Conservation (phyloP, 2,113 vertebrate genomes). For the Alligator sinensis region DNA sequence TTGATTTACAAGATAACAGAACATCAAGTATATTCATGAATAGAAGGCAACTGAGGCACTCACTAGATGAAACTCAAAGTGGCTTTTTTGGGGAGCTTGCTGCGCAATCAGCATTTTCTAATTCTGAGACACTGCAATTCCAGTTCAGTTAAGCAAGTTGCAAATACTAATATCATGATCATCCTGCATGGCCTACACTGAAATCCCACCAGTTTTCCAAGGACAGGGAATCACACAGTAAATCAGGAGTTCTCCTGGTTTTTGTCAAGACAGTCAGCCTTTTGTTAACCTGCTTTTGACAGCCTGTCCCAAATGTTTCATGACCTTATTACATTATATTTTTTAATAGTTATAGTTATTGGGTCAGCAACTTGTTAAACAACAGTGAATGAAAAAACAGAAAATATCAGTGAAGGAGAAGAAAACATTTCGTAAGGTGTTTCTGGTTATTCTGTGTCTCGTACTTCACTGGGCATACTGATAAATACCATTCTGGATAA, state of each 20-base stretch:
- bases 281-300: no score
- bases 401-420: not conserved
- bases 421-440: not conserved
- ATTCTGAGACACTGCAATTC: not conserved
- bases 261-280: not conserved
- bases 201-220: not conserved
- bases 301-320: not conserved
- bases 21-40: not conserved
- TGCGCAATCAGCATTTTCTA: not conserved
- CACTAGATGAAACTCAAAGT: not conserved
- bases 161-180: not conserved
- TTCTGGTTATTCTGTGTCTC: not conserved
- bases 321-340: not conserved
- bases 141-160: not conserved
- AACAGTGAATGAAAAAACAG: not conserved
- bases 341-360: not conserved
- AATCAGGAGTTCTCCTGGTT: not conserved
- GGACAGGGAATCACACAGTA: not conserved
- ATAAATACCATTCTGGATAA: not conserved
- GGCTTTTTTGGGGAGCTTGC: not conserved
- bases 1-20: not conserved
- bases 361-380: not conserved
- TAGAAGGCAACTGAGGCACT: not conserved
- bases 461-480: not conserved
- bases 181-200: not conserved